phyloP scores from a whole-genome alignment of 2,113 vertebrate genomes.

The Macrotus californicus region DNA sequence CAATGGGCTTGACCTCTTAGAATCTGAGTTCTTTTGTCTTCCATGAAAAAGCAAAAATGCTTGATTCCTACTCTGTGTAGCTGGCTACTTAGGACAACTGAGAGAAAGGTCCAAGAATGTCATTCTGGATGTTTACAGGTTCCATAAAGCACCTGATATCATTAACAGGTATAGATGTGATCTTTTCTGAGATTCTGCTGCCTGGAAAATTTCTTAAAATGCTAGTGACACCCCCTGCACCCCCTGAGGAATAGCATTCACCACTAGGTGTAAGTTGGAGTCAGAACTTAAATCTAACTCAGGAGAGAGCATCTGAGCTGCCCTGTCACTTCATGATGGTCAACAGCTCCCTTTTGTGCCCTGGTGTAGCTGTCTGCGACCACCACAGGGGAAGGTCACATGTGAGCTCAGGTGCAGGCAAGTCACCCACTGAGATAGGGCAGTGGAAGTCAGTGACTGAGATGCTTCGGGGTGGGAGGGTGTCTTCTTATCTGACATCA shows the following conservation, averaged over 20 bases:
- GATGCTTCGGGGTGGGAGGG: background rate
- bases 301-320: background rate
- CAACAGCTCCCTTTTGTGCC: no score
- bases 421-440: background rate
- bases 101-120: background rate
- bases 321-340: background rate
- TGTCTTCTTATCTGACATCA: background rate
- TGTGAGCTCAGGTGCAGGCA: no score
- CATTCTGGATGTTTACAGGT: background rate
- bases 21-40: background rate
- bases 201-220: background rate
- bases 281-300: background rate
- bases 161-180: background rate
- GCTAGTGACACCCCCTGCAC: no score
- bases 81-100: background rate
- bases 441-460: fast-evolving
- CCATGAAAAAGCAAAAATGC: background rate
- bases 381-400: background rate
- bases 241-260: background rate
- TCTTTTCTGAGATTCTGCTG: background rate
- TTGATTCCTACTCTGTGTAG: background rate
- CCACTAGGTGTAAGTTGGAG: background rate
- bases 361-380: background rate
- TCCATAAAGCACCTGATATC: background rate
- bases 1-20: background rate